phyloP scores from a whole-genome alignment of 35 echinoderm and acorn worm species.

The Ptychodera flava region DNA sequence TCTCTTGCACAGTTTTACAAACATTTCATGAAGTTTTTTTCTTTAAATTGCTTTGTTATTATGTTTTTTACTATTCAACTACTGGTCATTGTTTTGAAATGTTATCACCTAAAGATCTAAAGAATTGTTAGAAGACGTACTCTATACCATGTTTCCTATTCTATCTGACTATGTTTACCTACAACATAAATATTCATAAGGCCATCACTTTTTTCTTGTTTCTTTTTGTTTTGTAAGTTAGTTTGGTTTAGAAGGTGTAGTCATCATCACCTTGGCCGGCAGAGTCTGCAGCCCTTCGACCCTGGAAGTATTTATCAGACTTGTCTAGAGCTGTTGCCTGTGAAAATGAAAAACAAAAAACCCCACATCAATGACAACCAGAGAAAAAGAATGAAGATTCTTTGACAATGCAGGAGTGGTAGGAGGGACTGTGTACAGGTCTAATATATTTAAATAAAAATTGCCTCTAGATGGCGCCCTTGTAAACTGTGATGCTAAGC shows the following conservation, averaged over 20 bases:
- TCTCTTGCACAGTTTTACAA: not conserved
- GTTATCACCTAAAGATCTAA: too few species aligned
- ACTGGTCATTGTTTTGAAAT: too few species aligned
- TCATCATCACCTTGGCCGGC: not conserved
- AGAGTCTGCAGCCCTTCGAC: slow-evolving; percentile 12
- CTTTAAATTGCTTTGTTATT: too few species aligned
- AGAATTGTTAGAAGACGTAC: too few species aligned
- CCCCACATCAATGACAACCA: not conserved
- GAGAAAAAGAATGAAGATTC: not conserved
- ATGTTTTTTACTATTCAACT: too few species aligned
- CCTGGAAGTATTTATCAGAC: slow-evolving; percentile 81
- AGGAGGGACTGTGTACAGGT: not conserved
- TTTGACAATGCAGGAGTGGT: not conserved
- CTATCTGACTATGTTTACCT: too few species aligned
- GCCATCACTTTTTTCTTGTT: not conserved
- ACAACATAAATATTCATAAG: not conserved
- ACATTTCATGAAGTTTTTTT: not conserved
- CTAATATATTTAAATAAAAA: not conserved
- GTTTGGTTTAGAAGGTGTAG: not conserved
- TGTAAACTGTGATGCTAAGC: not conserved
- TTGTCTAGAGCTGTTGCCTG: slow-evolving; percentile 86
- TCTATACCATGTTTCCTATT: too few species aligned
- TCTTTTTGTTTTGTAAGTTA: too few species aligned
- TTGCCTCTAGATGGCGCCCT: not conserved
- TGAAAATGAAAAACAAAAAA: not conserved